Conservation (phyloP, 1,140 invertebrate species). For the Zelostemma sp. region DNA sequence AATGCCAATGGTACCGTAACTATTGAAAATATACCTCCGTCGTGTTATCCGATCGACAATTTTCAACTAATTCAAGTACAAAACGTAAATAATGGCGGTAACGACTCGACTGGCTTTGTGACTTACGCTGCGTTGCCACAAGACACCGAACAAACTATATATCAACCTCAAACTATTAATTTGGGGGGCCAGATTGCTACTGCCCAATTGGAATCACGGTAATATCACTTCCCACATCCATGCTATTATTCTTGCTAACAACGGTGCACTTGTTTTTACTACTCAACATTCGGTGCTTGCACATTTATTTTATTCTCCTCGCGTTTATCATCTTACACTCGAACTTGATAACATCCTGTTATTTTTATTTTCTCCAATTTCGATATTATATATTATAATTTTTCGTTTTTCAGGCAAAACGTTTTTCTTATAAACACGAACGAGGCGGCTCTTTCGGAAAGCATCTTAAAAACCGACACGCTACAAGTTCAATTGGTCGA, state of each 20-base stretch:
- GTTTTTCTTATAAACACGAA: constrained; percentile 66
- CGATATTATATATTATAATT: not conserved
- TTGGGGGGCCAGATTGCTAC: constrained; percentile 54
- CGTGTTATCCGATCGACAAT: constrained; percentile 56
- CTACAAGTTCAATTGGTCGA: constrained; percentile 53
- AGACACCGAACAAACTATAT: constrained; percentile 56
- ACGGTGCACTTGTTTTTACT: too few relatives aligned
- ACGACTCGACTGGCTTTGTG: constrained; percentile 53
- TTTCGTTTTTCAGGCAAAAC: constrained; percentile 59
- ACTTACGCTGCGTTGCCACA: constrained; percentile 56
- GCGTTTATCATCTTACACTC: too few relatives aligned
- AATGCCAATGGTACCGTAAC: constrained; percentile 61
- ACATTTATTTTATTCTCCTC: too few relatives aligned
- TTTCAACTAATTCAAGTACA: constrained; percentile 60
- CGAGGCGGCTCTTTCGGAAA: constrained; percentile 46
- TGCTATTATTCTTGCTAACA: too few relatives aligned
- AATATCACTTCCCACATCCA: constrained; percentile 38
- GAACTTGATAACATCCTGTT: too few relatives aligned
- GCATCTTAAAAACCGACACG: constrained; percentile 47
- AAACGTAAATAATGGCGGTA: constrained; percentile 59
- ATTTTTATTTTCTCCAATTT: constrained; percentile 6
- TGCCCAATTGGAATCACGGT: constrained; percentile 62
- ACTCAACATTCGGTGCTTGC: too few relatives aligned
- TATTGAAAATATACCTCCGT: constrained; percentile 57
- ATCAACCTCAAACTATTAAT: constrained; percentile 57